phyloP scores from a whole-genome alignment of 2,888 invertebrate species.

The Drosophila fungiperda region DNA sequence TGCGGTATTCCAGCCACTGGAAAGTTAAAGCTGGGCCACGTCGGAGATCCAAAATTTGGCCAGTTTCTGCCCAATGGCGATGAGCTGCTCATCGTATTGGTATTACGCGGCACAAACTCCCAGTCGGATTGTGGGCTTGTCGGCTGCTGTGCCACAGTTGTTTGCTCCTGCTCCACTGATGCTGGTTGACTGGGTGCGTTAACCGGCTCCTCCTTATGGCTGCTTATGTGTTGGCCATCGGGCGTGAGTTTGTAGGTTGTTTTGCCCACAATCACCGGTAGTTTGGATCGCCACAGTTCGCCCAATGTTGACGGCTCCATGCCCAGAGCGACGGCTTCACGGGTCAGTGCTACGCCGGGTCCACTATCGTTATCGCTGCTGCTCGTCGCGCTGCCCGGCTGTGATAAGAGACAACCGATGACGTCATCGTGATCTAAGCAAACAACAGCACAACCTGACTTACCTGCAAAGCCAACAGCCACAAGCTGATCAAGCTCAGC shows the following conservation, averaged over 20 bases:
- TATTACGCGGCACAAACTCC: slow-evolving; percentile 48
- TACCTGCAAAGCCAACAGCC: slow-evolving; percentile 55
- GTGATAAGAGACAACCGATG: slow-evolving; percentile 14
- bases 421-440: slow-evolving; percentile 8
- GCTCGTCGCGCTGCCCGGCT: slow-evolving; percentile 24
- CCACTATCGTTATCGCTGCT: not conserved
- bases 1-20: slow-evolving; percentile 40
- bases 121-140: slow-evolving; percentile 55
- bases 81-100: not conserved
- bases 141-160: not conserved
- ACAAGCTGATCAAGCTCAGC: slow-evolving; percentile 30
- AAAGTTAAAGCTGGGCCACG: slow-evolving; percentile 20
- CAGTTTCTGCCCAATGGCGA: slow-evolving; percentile 6
- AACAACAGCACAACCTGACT: slow-evolving; percentile 31
- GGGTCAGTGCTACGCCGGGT: slow-evolving; percentile 43
- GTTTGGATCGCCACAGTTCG: slow-evolving; percentile 63
- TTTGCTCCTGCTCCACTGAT: not conserved
- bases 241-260: slow-evolving; percentile 67
- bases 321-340: slow-evolving; percentile 57
- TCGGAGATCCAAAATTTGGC: slow-evolving; percentile 24
- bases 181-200: not conserved
- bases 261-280: slow-evolving; percentile 64
- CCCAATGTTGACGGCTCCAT: slow-evolving; percentile 58
- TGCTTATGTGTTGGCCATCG: slow-evolving; percentile 50
- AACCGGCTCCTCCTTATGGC: slow-evolving; percentile 10